Conservation (phyloP, 2,113 vertebrate species). For the Xenus cinereus region DNA sequence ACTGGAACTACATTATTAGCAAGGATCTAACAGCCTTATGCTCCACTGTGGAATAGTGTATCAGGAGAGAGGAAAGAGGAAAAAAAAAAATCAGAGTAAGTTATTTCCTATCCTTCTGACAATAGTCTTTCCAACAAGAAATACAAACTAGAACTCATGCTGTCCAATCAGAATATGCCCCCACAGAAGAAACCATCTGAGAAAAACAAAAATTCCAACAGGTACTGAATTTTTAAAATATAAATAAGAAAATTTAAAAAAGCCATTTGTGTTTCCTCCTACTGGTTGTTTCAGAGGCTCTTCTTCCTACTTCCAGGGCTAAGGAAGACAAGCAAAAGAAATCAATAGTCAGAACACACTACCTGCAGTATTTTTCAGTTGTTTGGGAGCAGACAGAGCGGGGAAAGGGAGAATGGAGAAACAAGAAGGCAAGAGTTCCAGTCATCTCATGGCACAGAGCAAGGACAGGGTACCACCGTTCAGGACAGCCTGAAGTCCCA, state of each 20-base stretch:
- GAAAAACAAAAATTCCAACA: not conserved
- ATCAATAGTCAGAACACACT: not conserved
- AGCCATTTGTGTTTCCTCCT: not conserved
- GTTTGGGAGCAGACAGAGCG: not conserved
- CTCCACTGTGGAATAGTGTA: not conserved
- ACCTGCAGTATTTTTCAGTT: not conserved
- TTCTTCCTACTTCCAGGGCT: not conserved
- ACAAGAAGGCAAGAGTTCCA: not conserved
- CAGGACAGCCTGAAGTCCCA: not conserved
- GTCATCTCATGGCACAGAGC: not conserved
- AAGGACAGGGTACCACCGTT: not conserved
- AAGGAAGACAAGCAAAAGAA: not conserved
- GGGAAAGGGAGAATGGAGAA: not conserved
- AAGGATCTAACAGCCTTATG: not conserved
- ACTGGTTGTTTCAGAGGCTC: not conserved
- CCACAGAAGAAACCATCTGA: not conserved
- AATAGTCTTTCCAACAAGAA: not conserved
- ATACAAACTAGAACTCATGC: not conserved
- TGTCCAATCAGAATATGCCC: not conserved
- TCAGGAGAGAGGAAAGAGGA: not conserved
- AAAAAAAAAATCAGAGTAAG: not conserved
- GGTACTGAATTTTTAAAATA: not conserved
- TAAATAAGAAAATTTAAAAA: not conserved
- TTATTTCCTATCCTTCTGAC: not conserved
- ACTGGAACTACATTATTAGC: conserved; percentile 17